Percentiles rank a stretch among this genome's conserved stretches.
These are phyloP conservation scores for Nylanderia fulva DNA, from an alignment of 1,140 invertebrate species.

Conservation along the genomic window DNA sequence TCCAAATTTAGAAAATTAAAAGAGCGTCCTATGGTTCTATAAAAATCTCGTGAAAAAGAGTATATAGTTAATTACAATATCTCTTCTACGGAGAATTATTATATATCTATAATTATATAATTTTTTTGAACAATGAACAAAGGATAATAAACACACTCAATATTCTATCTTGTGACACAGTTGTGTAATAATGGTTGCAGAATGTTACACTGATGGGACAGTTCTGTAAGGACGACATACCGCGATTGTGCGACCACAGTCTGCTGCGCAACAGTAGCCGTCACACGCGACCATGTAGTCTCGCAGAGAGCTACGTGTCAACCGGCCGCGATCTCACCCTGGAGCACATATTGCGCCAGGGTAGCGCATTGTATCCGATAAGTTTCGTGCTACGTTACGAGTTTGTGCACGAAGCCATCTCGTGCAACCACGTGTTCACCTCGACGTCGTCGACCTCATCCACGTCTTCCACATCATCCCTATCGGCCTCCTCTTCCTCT, in stretches of 20 bases:
- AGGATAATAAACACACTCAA: no score
- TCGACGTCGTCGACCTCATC: slow-evolving; percentile 78
- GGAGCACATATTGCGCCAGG: slow-evolving; percentile 90
- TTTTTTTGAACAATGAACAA: no score
- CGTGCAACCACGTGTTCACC: slow-evolving; percentile 87
- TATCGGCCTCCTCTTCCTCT: slow-evolving; percentile 70
- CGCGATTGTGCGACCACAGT: slow-evolving; percentile 91
- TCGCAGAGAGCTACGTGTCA: slow-evolving; percentile 92
- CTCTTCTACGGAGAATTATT: no score
- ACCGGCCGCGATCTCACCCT: slow-evolving; percentile 90
- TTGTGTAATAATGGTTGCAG: slow-evolving; percentile 60
- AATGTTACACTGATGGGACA: slow-evolving; percentile 89
- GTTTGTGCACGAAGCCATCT: slow-evolving; percentile 89
- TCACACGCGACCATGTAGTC: slow-evolving; percentile 90
- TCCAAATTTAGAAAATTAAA: slow-evolving; percentile 6
- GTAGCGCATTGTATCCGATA: slow-evolving; percentile 92
- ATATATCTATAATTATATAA: no score
- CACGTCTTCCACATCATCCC: slow-evolving; percentile 78
- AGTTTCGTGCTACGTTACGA: slow-evolving; percentile 93
- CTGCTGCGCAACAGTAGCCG: slow-evolving; percentile 91
- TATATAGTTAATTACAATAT: not conserved
- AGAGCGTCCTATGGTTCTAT: not conserved
- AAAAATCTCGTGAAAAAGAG: not conserved
- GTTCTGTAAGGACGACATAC: slow-evolving; percentile 92
- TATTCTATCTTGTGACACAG: not conserved